These are phyloP conservation scores for Campopleginae sp. DNA, from an alignment of 2,888 invertebrate genomes.

Conservation along the genomic window DNA sequence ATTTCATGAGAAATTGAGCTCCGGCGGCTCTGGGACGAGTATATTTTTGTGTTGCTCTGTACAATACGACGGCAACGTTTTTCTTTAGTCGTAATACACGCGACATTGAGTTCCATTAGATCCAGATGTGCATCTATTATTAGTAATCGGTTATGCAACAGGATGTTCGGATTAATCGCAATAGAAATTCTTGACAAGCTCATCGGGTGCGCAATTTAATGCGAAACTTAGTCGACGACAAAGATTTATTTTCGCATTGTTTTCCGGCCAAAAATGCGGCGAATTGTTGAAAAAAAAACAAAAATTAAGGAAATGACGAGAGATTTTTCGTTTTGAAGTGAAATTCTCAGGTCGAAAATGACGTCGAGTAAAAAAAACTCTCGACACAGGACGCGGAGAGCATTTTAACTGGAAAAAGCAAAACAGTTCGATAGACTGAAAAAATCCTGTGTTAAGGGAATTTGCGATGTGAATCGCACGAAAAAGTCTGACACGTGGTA, in stretches of 20 bases:
- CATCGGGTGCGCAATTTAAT: constrained; percentile 47
- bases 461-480: neutral
- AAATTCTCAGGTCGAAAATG: no score
- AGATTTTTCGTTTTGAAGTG: neutral
- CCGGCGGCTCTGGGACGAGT: neutral
- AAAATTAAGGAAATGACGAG: no score
- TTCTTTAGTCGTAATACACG: constrained; percentile 37
- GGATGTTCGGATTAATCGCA: constrained; percentile 50
- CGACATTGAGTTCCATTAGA: constrained; percentile 65
- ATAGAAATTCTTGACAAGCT: constrained; percentile 44
- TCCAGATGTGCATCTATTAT: constrained; percentile 68
- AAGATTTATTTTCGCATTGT: neutral
- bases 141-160: constrained; percentile 63
- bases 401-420: constrained; percentile 11
- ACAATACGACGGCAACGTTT: neutral
- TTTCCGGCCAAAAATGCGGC: neutral
- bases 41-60: neutral
- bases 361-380: neutral
- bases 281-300: neutral
- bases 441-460: constrained; percentile 31
- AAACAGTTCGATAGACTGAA: constrained; percentile 52
- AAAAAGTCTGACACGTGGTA: constrained; percentile 15
- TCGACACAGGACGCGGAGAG: neutral
- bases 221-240: constrained; percentile 18
- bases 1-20: neutral